Conservation (phyloP, 2,888 invertebrate species). For the Xylophagus ater region DNA sequence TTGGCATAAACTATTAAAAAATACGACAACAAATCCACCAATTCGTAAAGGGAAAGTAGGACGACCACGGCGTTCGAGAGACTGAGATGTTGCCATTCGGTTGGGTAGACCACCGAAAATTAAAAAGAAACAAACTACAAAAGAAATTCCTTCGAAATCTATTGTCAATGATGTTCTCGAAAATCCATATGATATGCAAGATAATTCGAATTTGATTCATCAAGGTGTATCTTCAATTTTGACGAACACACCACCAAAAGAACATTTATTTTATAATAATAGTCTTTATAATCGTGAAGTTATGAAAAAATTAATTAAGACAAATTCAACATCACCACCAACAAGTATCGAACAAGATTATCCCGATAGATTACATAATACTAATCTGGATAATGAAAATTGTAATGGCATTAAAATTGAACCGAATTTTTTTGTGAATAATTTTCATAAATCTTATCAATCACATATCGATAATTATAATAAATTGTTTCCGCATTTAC, state of each 20-base stretch:
- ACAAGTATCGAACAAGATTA: constrained; percentile 4
- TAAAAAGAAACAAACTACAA: constrained; percentile 22
- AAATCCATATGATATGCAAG: no score
- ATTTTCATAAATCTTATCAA: constrained; percentile 1
- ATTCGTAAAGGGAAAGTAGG: constrained; percentile 74
- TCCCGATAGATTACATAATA: no score
- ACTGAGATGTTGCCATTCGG: constrained; percentile 47
- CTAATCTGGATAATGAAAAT: no score
- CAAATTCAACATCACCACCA: not conserved
- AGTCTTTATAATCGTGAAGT: constrained; percentile 21
- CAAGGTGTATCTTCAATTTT: constrained; percentile 10
- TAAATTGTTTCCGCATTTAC: no score
- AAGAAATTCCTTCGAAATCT: no score
- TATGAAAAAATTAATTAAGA: constrained; percentile 20
- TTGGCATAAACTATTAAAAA: constrained; percentile 80
- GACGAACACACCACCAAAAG: constrained; percentile 11
- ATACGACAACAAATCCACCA: constrained; percentile 50
- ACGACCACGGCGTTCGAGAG: constrained; percentile 71
- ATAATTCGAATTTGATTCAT: constrained; percentile 2
- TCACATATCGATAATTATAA: constrained; percentile 4
- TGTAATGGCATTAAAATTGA: constrained; percentile 2
- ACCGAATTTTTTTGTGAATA: constrained; percentile 5
- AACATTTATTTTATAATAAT: constrained; percentile 21
- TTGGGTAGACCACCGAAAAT: constrained; percentile 25
- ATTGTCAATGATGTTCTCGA: no score